Percentiles rank a stretch among this genome's conserved stretches.
Conservation (phyloP, 2,113 vertebrate species). For the Neopipo cinnamomea region DNA sequence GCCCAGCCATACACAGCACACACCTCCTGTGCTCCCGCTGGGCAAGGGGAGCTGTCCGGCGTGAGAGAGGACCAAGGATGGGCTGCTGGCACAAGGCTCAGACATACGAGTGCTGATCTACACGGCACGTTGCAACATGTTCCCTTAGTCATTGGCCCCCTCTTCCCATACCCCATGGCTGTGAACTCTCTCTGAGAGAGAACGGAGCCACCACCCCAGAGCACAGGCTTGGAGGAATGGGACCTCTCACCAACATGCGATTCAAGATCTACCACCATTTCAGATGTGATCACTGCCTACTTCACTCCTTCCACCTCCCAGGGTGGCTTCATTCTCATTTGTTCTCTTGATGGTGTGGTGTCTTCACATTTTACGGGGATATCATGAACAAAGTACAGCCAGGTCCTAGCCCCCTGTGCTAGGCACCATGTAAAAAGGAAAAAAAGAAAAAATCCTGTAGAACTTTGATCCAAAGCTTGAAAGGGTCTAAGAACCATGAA, state of each 20-base stretch:
- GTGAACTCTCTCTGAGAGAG: accelerated
- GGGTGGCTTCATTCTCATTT: not conserved
- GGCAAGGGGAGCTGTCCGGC: accelerated
- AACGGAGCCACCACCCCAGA: accelerated
- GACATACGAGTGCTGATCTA: accelerated
- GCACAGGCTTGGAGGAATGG: accelerated
- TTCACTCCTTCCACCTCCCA: not conserved
- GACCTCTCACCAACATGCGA: accelerated
- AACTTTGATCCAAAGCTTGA: not conserved
- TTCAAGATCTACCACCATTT: not conserved
- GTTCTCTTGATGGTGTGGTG: not conserved
- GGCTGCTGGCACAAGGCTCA: accelerated
- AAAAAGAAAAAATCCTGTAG: not conserved
- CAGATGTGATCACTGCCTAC: not conserved
- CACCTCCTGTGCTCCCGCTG: accelerated
- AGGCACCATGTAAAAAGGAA: not conserved
- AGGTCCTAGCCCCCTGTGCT: not conserved
- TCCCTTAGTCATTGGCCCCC: accelerated
- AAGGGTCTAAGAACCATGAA: not conserved
- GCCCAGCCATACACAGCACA: accelerated
- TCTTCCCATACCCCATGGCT: accelerated
- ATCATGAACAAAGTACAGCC: not conserved
- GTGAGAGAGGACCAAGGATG: accelerated
- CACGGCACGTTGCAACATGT: accelerated
- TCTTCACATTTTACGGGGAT: not conserved